Evolutionary conservation across 2,113 vertebrate genomes (phyloP).

Genomic region (Oncorhynchus gorbuscha): DNA sequence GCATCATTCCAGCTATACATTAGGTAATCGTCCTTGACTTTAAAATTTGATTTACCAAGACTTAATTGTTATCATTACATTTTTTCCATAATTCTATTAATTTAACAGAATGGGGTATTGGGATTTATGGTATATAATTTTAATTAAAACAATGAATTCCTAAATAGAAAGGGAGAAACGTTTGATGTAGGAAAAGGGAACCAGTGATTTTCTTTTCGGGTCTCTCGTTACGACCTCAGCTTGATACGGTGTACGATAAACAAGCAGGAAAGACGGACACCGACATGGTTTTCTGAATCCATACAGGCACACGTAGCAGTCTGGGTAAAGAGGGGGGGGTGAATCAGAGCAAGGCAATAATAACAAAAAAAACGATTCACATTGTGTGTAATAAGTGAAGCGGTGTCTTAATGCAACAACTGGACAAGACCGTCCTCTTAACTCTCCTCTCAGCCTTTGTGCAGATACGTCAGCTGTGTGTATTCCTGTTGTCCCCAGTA

Average conservation of each 20-base stretch:
- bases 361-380: slow-evolving; percentile 25
- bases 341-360: slow-evolving; percentile 29
- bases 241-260: slow-evolving; percentile 48
- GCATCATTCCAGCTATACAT: slow-evolving; percentile 99
- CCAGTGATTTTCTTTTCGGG: slow-evolving; percentile 54
- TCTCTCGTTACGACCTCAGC: slow-evolving; percentile 50
- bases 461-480: slow-evolving; percentile 61
- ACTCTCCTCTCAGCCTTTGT: slow-evolving; percentile 55
- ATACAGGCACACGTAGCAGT: slow-evolving; percentile 25
- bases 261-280: slow-evolving; percentile 19
- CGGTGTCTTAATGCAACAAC: slow-evolving; percentile 63
- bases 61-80: slow-evolving; percentile 99
- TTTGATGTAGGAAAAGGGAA: slow-evolving; percentile 57
- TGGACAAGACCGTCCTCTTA: slow-evolving; percentile 27
- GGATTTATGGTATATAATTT: slow-evolving; percentile 99
- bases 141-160: slow-evolving; percentile 96
- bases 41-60: slow-evolving; percentile 99
- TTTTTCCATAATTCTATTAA: slow-evolving; percentile 99
- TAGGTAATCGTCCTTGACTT: slow-evolving; percentile 99
- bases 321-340: neutral
- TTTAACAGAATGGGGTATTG: slow-evolving; percentile 99
- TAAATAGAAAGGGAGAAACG: slow-evolving; percentile 69
- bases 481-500: slow-evolving; percentile 49
- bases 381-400: slow-evolving; percentile 74
- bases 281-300: slow-evolving; percentile 16